A percentile compares a stretch with the other conserved stretches of the same genome.
These are phyloP conservation scores for Sebastolobus alascanus DNA, from an alignment of 2,797 vertebrate genomes.

Conservation along the genomic window DNA sequence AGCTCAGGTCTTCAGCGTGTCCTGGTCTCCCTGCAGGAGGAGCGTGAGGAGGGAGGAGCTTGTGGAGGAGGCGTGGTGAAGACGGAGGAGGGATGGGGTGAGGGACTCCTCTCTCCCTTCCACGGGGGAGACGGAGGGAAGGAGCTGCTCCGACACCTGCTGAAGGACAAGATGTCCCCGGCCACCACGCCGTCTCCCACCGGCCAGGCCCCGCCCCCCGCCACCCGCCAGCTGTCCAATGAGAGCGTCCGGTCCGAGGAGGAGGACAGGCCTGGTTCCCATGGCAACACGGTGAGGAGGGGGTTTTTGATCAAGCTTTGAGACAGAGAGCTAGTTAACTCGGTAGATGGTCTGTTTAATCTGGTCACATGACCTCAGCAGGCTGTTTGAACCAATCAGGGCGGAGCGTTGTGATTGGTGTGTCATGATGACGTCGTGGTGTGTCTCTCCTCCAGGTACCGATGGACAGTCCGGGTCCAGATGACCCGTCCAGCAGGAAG, in stretches of 20 bases:
- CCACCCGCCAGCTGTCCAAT: slow-evolving; percentile 76
- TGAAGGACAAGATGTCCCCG: slow-evolving; percentile 91
- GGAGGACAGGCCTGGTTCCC: slow-evolving; percentile 77
- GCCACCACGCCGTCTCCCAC: slow-evolving; percentile 58
- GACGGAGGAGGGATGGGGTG: slow-evolving; percentile 74
- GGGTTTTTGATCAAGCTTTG: too few species aligned
- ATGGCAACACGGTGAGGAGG: slow-evolving; percentile 65
- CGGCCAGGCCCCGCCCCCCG: slow-evolving; percentile 17
- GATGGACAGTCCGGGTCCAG: slow-evolving; percentile 44
- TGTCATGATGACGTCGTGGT: neutral
- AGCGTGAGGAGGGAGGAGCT: slow-evolving; percentile 58
- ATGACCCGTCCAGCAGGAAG: slow-evolving; percentile 85
- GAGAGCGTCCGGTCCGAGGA: slow-evolving; percentile 81
- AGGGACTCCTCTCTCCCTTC: too few species aligned
- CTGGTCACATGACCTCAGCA: neutral
- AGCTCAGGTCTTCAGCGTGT: neutral
- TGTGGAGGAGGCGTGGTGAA: slow-evolving; percentile 74
- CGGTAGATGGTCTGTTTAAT: neutral
- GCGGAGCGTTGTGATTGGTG: neutral
- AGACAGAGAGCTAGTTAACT: too few species aligned
- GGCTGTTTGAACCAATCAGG: too few species aligned
- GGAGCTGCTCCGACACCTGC: slow-evolving; percentile 93
- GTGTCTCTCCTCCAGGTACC: slow-evolving; percentile 30
- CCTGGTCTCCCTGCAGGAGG: slow-evolving; percentile 59
- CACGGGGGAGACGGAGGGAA: slow-evolving; percentile 86